Percentiles rank a stretch among this genome's conserved stretches.
These are phyloP conservation scores for Geodia barretti DNA, from an alignment of 37 sponge, comb jelly and placozoan species.

Conservation along the genomic window DNA sequence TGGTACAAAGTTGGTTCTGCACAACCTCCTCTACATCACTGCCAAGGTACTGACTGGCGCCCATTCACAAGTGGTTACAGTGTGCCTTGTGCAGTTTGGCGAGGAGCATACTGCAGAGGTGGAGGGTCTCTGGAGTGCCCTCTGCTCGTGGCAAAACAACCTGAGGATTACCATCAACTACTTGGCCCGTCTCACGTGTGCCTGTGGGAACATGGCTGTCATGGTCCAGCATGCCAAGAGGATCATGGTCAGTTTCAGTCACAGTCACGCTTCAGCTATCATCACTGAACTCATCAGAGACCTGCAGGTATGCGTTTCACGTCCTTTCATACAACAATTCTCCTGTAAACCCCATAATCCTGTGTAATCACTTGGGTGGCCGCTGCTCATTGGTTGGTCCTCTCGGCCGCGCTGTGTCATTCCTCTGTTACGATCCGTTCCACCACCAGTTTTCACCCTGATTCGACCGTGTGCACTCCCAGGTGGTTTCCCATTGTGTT, in stretches of 20 bases:
- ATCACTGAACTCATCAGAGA: slow-evolving; percentile 80
- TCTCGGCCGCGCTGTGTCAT: too few species aligned
- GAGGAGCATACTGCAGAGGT: slow-evolving; percentile 74
- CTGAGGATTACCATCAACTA: slow-evolving; percentile 67
- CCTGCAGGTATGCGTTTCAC: slow-evolving; percentile 45
- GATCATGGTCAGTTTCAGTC: slow-evolving; percentile 74
- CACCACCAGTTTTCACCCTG: too few species aligned
- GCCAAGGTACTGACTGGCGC: slow-evolving; percentile 49
- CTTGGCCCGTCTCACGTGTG: slow-evolving; percentile 55
- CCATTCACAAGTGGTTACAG: background rate
- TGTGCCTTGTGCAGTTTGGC: slow-evolving; percentile 19
- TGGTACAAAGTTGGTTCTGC: slow-evolving; percentile 81
- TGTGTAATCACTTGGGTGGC: too few species aligned
- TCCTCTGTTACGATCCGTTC: too few species aligned
- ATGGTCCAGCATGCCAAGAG: slow-evolving; percentile 80
- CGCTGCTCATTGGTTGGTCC: too few species aligned
- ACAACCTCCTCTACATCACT: slow-evolving; percentile 88
- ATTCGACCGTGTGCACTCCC: too few species aligned
- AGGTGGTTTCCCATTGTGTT: too few species aligned
- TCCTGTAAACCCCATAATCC: too few species aligned
- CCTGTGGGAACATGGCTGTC: slow-evolving; percentile 43
- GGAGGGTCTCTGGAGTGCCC: slow-evolving; percentile 81
- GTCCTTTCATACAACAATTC: background rate
- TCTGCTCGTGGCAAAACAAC: slow-evolving; percentile 78
- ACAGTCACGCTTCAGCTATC: slow-evolving; percentile 34